phyloP scores from a whole-genome alignment of 2,888 invertebrate genomes.

The Tanypteryx hageni region DNA sequence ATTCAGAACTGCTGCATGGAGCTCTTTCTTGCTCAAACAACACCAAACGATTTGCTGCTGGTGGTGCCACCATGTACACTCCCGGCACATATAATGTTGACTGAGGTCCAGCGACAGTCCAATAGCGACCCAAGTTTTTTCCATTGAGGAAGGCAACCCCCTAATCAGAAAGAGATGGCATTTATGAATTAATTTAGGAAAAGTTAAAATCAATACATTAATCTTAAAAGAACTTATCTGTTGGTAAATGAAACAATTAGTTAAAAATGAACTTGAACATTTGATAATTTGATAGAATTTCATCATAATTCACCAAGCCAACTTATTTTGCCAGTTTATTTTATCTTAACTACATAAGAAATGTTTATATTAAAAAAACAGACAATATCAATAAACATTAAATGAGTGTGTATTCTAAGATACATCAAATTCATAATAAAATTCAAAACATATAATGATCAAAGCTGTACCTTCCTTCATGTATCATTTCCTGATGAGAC shows the following conservation, averaged over 20 bases:
- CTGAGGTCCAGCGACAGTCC: constrained; percentile 87
- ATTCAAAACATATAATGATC: too few species aligned
- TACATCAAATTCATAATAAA: too few species aligned
- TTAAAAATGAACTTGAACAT: not conserved
- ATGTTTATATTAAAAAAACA: too few species aligned
- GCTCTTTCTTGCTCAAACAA: constrained; percentile 69
- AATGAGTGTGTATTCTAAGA: too few species aligned
- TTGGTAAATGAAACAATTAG: not conserved
- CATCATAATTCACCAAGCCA: too few species aligned
- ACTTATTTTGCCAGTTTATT: too few species aligned
- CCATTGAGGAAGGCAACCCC: constrained; percentile 89
- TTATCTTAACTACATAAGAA: too few species aligned
- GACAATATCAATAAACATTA: too few species aligned
- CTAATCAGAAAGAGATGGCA: constrained; percentile 70
- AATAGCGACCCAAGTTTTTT: constrained; percentile 91
- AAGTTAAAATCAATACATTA: not conserved
- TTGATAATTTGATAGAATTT: not conserved
- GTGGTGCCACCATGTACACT: constrained; percentile 79
- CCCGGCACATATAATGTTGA: constrained; percentile 90
- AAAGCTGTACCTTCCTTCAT: too few species aligned
- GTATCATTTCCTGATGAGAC: too few species aligned
- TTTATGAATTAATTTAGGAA: too few species aligned
- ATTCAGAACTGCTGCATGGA: constrained; percentile 65
- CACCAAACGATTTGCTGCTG: constrained; percentile 68
- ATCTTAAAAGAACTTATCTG: not conserved